These are phyloP conservation scores for Bos javanicus DNA, from an alignment of 2,113 vertebrate genomes.

Conservation along the genomic window DNA sequence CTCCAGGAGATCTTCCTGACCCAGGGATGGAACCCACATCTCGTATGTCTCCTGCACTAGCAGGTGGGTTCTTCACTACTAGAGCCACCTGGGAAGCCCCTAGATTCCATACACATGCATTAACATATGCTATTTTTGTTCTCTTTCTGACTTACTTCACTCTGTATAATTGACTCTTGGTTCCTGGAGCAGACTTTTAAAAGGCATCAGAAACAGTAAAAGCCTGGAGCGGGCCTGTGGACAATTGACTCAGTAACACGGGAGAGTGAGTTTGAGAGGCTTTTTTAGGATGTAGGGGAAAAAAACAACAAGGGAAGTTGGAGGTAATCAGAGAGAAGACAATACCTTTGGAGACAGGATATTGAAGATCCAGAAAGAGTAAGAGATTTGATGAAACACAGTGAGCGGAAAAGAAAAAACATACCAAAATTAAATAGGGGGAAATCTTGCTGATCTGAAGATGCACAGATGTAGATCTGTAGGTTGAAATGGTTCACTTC, in stretches of 20 bases:
- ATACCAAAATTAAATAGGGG: neutral
- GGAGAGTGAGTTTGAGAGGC: neutral
- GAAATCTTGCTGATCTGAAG: neutral
- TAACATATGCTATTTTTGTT: neutral
- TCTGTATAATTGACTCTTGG: neutral
- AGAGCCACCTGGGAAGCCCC: neutral
- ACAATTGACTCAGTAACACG: rapidly evolving
- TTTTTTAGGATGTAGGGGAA: neutral
- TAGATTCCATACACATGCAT: neutral
- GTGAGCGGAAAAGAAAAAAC: neutral
- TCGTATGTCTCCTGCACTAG: neutral
- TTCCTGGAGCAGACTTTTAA: neutral
- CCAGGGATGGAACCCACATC: neutral
- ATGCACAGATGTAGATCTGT: neutral
- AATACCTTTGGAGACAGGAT: neutral
- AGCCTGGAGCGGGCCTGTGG: neutral
- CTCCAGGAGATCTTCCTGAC: neutral
- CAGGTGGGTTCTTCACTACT: neutral
- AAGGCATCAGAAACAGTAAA: neutral
- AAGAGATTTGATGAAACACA: neutral
- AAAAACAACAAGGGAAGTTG: neutral
- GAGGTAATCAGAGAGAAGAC: neutral
- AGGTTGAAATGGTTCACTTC: neutral
- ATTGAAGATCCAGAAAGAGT: neutral
- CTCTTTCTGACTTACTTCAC: neutral